Conservation (phyloP, 2,888 invertebrate genomes). For the Luperina nickerlii region DNA sequence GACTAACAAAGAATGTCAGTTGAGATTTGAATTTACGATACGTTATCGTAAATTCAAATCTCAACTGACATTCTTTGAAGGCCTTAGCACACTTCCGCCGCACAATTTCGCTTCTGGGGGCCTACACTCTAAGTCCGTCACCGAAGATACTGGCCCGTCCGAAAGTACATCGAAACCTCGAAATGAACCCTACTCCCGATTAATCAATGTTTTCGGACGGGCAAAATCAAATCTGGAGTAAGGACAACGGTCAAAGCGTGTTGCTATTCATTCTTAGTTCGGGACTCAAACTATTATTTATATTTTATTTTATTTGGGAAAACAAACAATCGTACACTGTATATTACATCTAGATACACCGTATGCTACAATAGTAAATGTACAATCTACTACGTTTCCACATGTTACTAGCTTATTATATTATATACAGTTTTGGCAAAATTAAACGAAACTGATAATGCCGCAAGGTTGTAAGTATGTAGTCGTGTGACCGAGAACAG, state of each 20-base stretch:
- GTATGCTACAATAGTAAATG: no score
- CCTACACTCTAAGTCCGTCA: neutral
- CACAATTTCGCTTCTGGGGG: neutral
- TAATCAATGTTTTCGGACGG: neutral
- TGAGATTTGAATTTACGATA: no score
- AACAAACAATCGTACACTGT: no score
- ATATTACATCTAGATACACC: no score
- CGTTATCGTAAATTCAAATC: neutral
- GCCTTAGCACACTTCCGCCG: neutral
- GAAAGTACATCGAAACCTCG: neutral
- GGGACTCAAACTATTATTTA: neutral
- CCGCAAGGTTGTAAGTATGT: neutral
- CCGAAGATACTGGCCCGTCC: neutral
- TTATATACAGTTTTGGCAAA: no score
- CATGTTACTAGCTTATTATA: no score
- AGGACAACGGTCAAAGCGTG: neutral
- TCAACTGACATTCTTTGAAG: no score
- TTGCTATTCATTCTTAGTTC: neutral
- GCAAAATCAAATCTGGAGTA: neutral
- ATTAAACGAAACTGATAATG: slow-evolving; percentile 9
- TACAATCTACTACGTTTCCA: no score
- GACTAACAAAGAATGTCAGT: no score
- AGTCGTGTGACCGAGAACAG: neutral
- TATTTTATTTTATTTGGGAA: no score
- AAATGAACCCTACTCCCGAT: neutral